Conservation (phyloP, 2,888 invertebrate genomes). For the Elysia crispata region DNA sequence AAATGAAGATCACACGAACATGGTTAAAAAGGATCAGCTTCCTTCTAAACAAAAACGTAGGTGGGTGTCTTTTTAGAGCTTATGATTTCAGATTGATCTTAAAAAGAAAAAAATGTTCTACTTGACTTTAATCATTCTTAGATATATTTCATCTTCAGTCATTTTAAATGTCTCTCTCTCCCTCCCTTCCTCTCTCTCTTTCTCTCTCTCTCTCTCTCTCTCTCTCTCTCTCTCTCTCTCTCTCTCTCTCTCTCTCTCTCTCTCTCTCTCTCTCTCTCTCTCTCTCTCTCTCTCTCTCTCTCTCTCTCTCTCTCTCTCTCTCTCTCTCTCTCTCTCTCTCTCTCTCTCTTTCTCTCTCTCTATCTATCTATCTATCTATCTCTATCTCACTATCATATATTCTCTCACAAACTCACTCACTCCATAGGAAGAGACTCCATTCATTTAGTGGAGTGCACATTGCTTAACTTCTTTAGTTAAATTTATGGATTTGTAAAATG, state of each 20-base stretch:
- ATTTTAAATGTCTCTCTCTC: constrained; percentile 33
- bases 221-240: constrained; percentile 9
- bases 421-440: too few species aligned
- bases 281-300: background rate
- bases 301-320: background rate
- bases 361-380: too few species aligned
- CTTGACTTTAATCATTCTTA: background rate
- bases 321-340: background rate
- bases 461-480: too few species aligned
- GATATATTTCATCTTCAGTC: background rate
- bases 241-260: constrained; percentile 12
- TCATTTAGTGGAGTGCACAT: too few species aligned
- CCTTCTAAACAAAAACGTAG: too few species aligned
- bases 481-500: too few species aligned
- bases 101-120: background rate
- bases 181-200: constrained; percentile 23
- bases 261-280: background rate
- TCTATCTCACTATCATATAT: background rate
- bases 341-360: too few species aligned
- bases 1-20: too few species aligned
- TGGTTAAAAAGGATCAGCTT: too few species aligned
- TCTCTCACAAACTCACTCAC: background rate
- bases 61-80: background rate
- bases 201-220: background rate
- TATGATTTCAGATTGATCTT: background rate